phyloP scores from a whole-genome alignment of 2,888 invertebrate genomes.

The Toxonevra muliebris region DNA sequence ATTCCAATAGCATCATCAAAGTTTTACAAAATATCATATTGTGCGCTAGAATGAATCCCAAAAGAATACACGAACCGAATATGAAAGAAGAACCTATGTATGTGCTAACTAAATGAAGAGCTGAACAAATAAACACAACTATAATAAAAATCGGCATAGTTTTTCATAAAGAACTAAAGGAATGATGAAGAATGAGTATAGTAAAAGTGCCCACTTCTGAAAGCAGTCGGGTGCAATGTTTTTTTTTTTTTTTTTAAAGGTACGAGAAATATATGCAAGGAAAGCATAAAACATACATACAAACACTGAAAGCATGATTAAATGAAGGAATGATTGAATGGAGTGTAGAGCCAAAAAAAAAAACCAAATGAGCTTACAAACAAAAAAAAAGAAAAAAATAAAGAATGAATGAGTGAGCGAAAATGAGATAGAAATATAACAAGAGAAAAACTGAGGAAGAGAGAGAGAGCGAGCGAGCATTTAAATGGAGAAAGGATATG shows the following conservation, averaged over 20 bases:
- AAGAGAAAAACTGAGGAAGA: neutral
- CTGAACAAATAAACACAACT: conserved; percentile 1
- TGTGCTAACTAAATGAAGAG: neutral
- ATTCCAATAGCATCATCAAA: neutral
- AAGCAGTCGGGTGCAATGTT: conserved; percentile 29
- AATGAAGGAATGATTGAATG: no score
- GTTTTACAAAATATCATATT: conserved; percentile 12
- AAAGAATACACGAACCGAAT: conserved; percentile 1
- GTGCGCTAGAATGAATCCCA: conserved; percentile 9
- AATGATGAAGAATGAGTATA: conserved; percentile 3
- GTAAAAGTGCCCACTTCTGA: conserved; percentile 18
- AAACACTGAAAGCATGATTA: neutral
- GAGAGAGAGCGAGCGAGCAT: neutral
- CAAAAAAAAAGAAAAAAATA: no score
- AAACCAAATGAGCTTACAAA: no score
- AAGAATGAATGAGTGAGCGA: no score
- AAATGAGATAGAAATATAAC: no score
- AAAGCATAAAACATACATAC: neutral
- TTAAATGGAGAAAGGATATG: neutral
- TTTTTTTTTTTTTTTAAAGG: conserved; percentile 11
- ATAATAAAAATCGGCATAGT: neutral
- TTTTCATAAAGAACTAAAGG: conserved; percentile 1
- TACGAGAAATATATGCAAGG: no score
- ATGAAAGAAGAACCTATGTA: neutral
- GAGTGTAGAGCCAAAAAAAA: no score